Evolutionary conservation across 2,888 invertebrate species (phyloP).

Genomic region (Nymphalis polychloros): DNA sequence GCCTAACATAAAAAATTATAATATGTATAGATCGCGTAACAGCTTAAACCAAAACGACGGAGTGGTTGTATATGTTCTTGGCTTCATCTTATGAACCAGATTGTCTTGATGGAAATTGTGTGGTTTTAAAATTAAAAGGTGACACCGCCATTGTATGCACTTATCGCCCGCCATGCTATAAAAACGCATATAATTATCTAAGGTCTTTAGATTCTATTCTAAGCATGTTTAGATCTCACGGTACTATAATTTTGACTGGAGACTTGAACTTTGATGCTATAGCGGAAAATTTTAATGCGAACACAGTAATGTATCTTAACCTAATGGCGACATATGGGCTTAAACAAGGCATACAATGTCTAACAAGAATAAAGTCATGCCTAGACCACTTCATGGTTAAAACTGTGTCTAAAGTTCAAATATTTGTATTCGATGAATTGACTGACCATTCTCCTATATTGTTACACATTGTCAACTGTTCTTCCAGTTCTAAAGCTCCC

Average conservation of each 20-base stretch:
- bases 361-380: neutral
- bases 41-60: constrained; percentile 30
- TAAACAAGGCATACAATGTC: neutral
- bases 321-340: neutral
- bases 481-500: neutral
- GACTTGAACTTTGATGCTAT: neutral
- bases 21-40: constrained; percentile 17
- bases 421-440: constrained; percentile 1
- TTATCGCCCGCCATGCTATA: constrained; percentile 1
- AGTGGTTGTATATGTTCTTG: constrained; percentile 23
- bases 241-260: neutral
- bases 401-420: neutral
- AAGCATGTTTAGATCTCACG: neutral
- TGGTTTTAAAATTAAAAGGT: neutral
- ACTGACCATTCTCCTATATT: neutral
- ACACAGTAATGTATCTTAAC: neutral
- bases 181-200: no score
- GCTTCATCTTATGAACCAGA: constrained; percentile 8
- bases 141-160: neutral
- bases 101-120: constrained; percentile 22
- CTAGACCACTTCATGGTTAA: neutral
- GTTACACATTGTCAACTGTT: neutral
- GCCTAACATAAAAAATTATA: constrained; percentile 21
- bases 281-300: neutral
- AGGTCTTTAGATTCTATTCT: neutral